Base-by-base conservation (phyloP, 35 echinoderm and acorn worm genomes). In the Holothuria glaberrima region DNA sequence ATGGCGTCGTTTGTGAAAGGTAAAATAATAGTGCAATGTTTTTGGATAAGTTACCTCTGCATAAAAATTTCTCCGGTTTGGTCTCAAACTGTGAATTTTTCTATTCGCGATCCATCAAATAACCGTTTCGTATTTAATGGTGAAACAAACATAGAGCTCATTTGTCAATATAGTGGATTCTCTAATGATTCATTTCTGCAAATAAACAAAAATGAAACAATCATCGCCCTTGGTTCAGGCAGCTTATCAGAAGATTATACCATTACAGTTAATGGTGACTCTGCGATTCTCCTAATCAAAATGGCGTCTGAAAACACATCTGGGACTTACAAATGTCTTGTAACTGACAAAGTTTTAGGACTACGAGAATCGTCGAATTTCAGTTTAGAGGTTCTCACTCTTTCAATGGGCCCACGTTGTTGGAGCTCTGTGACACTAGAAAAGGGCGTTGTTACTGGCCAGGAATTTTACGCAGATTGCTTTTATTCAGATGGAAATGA, bases 71-170 rank as follows among this genome's bases (percentile, higher is more conserved):
- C 50, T 14, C 9, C 5, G 50, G 16, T 33, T 33, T 69, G 25
- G 12, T 69, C 66, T 78, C 74, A 78, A 52, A 78, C 21, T 5
- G 74, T 78, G 7, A 25, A 21, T 9, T 52, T 78, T 25, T n/a
- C 29, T 26, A 22, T 78, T 28, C 20, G 9, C 12, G 74, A 78
- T 24, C 17, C 50, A 50, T 48, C 50, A 12, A 78, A 78, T 16
- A 28, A 78, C 3, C 44, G 41, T 50, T 26, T 78, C 41, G 41
- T 78, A 48, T 52, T 78, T 48, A 16, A 21, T 0, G 41, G 19
- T 13, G 36, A 78, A 48, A 48, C 44, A 78, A 78, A 78, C 38
- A 28, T 78, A 9, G 36, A 46, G 29, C 74, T 78, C 48, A 26
- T 48, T 21, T 78, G 74, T 25, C 38, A 78, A 16, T 48, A 22